phyloP scores from a whole-genome alignment of 2,113 vertebrate genomes.

The Amphiprion percula region DNA sequence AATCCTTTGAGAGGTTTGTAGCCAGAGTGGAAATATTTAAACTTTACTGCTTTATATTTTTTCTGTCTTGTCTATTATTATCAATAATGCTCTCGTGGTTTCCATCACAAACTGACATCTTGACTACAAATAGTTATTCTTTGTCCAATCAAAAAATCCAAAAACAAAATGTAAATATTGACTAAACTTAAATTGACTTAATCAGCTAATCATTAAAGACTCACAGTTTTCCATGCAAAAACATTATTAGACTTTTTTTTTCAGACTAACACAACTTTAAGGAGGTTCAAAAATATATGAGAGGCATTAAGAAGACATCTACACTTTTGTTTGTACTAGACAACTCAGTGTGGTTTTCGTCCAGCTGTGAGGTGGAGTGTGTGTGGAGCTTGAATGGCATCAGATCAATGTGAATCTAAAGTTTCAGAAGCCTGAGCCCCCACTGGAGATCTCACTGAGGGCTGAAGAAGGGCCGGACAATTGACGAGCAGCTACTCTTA shows the following conservation, averaged over 20 bases:
- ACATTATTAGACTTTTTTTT: neutral
- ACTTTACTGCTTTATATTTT: too few relatives aligned
- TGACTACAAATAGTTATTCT: too few relatives aligned
- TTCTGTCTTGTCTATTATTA: too few relatives aligned
- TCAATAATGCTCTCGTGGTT: too few relatives aligned
- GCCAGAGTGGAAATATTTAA: too few relatives aligned
- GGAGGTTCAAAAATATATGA: slow-evolving; percentile 10
- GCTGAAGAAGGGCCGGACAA: slow-evolving; percentile 24
- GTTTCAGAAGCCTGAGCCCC: slow-evolving; percentile 64
- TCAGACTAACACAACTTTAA: neutral
- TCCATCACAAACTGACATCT: too few relatives aligned
- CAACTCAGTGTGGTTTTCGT: slow-evolving; percentile 31
- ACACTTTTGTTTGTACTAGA: slow-evolving; percentile 5
- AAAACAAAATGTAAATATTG: too few relatives aligned
- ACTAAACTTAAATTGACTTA: too few relatives aligned
- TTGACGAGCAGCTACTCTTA: slow-evolving; percentile 69
- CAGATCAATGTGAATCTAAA: slow-evolving; percentile 65
- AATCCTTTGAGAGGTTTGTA: too few relatives aligned
- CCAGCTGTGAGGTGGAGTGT: slow-evolving; percentile 17
- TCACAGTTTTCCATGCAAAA: too few relatives aligned
- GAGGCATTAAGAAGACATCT: neutral
- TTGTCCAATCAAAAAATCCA: too few relatives aligned
- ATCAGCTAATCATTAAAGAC: neutral
- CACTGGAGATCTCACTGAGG: slow-evolving; percentile 43
- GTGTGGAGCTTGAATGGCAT: slow-evolving; percentile 44